Conservation (phyloP, 2,888 invertebrate species). For the Fragum fragum region DNA sequence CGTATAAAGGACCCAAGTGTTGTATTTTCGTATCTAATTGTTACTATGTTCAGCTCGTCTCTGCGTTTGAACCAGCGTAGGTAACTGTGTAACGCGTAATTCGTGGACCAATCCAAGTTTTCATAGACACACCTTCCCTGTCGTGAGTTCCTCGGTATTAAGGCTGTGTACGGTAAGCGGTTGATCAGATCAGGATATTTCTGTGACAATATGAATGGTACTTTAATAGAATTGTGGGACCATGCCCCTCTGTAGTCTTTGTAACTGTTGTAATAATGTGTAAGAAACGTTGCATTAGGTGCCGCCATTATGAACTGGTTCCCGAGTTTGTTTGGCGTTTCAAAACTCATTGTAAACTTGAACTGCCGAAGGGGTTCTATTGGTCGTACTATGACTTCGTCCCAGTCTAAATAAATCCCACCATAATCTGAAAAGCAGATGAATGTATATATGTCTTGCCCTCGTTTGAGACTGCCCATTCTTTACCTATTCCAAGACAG, state of each 20-base stretch:
- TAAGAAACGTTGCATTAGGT: constrained; percentile 53
- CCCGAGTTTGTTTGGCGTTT: constrained; percentile 40
- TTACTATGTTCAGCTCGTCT: constrained; percentile 24
- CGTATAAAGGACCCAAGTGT: constrained; percentile 62
- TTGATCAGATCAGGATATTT: constrained; percentile 52
- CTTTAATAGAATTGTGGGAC: constrained; percentile 51
- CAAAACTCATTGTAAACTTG: constrained; percentile 50
- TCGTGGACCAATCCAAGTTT: constrained; percentile 61
- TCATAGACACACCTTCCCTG: not conserved
- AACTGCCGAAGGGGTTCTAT: constrained; percentile 44
- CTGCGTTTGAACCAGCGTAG: constrained; percentile 45
- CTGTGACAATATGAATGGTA: constrained; percentile 37
- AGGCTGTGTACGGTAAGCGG: constrained; percentile 44
- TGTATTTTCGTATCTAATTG: constrained; percentile 57
- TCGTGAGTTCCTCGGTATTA: constrained; percentile 40
- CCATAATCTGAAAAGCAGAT: constrained; percentile 51
- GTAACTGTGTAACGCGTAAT: constrained; percentile 62
- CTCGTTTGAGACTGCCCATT: too few species aligned
- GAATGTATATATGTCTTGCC: too few species aligned
- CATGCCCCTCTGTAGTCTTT: constrained; percentile 43
- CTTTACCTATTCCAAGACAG: too few species aligned
- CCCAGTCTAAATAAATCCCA: constrained; percentile 59
- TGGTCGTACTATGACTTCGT: constrained; percentile 51
- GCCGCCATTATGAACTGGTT: constrained; percentile 56
- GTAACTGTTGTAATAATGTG: constrained; percentile 49